A percentile compares a stretch with the other conserved stretches of the same genome.
Conservation (phyloP, 2,113 vertebrate genomes). For the Nycticorax nycticorax region DNA sequence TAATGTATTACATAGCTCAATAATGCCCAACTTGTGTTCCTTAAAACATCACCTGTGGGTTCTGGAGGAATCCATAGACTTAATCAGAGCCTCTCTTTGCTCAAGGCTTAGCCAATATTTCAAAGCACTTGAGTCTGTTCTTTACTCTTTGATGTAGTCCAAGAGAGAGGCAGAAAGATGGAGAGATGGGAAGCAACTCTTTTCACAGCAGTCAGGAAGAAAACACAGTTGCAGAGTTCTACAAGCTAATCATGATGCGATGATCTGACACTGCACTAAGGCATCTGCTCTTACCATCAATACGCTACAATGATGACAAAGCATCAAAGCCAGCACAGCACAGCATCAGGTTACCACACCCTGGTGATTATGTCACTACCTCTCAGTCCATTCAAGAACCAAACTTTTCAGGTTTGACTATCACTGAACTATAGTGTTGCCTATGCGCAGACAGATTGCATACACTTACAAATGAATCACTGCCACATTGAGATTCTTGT, state of each 20-base stretch:
- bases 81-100: not conserved
- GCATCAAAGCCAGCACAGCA: not conserved
- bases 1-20: not conserved
- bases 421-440: not conserved
- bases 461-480: not conserved
- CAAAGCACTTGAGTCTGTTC: not conserved
- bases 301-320: not conserved
- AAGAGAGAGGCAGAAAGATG: not conserved
- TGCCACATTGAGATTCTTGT: not conserved
- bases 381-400: not conserved
- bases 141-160: not conserved
- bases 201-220: not conserved
- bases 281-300: not conserved
- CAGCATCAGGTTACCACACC: not conserved
- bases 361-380: not conserved
- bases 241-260: not conserved
- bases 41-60: not conserved
- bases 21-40: not conserved
- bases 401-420: slow-evolving; percentile 18
- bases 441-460: not conserved
- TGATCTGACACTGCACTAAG: not conserved
- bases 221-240: not conserved
- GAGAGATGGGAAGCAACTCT: not conserved
- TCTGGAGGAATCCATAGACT: not conserved
- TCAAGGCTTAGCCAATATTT: not conserved